Evolutionary conservation across 2,888 invertebrate genomes (phyloP), one percentile per base, ranked within the genome.

Genomic region (Cinara cedri): DNA sequence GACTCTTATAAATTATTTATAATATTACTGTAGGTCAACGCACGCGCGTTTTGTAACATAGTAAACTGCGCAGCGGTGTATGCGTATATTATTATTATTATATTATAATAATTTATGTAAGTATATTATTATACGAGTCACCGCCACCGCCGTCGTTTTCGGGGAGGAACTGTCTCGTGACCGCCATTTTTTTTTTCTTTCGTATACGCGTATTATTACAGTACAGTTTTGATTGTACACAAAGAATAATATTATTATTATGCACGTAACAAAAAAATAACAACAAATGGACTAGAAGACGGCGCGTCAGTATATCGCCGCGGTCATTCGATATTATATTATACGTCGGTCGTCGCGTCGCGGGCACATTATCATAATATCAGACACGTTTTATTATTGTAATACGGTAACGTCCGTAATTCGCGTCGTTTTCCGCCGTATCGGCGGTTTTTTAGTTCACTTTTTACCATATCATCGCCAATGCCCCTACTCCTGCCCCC

Each of bases 1-100:
- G 21, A 51, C 72, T 51, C 68, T 76, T 60, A 68, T 76, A 76
- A 76, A 76, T 76, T 60, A 76, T 76, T 76, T 76, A 66, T 76
- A 63, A 49, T 63, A 55, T 34, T 34, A 34, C n/a, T 76, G 66
- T 54, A 42, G 55, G 55, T 54, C n/a, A 24, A 19, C 19, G 24
- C n/a, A 24, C 24, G 16, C 14, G 14, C 21, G 21, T 46, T 16
- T 24, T 49, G 1, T n/a, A n/a, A n/a, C n/a, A 6, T 21, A 34
- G 34, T 34, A n/a, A n/a, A 34, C 34, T 34, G 34, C 6, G 6
- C 34, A 6, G 34, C 34, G 34, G 34, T 34, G 60, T 24, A 49
- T 44, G 49, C 34, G n/a, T 24, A n/a, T 68, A 51, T n/a, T 10
- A 16, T 8, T 72, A 26, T 55, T n/a, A n/a, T n/a, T n/a, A n/a